A percentile compares a stretch with the other conserved stretches of the same genome.
These are phyloP conservation scores for Zaprionus vittiger DNA, from an alignment of 1,140 invertebrate genomes.

Conservation along the genomic window DNA sequence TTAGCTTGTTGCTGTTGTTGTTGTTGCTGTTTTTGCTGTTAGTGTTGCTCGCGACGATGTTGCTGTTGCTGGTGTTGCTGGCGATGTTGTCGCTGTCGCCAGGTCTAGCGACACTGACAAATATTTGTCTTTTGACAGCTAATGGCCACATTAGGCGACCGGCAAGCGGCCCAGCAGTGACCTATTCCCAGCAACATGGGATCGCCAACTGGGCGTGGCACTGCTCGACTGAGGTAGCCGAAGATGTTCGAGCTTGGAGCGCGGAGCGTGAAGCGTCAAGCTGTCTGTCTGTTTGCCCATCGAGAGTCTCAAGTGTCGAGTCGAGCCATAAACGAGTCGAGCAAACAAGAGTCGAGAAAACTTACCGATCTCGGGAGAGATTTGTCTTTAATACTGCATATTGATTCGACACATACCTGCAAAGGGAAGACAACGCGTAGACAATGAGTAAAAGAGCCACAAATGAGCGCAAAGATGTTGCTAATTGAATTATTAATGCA, in stretches of 20 bases:
- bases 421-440: slow-evolving; percentile 26
- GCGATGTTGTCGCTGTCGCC: slow-evolving; percentile 32
- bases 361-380: slow-evolving; percentile 9
- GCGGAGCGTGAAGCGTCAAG: slow-evolving; percentile 58
- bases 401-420: slow-evolving; percentile 61
- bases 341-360: slow-evolving; percentile 10
- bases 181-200: slow-evolving; percentile 5
- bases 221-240: slow-evolving; percentile 33
- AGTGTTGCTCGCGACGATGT: background rate
- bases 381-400: slow-evolving; percentile 28
- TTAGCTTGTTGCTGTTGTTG: slow-evolving; percentile 24
- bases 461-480: slow-evolving; percentile 25
- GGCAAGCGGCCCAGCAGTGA: slow-evolving; percentile 20
- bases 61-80: slow-evolving; percentile 13
- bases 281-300: slow-evolving; percentile 69
- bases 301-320: slow-evolving; percentile 6
- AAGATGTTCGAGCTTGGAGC: slow-evolving; percentile 11
- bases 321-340: background rate
- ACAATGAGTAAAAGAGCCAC: slow-evolving; percentile 3
- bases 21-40: slow-evolving; percentile 23
- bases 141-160: slow-evolving; percentile 75
- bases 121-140: slow-evolving; percentile 80
- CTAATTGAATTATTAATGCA: slow-evolving; percentile 75
- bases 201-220: slow-evolving; percentile 23
- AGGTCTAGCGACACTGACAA: slow-evolving; percentile 61